A percentile compares a stretch with the other conserved stretches of the same genome.
Conservation (phyloP, 2,797 vertebrate species). For the Mormyrops boulengeri region DNA sequence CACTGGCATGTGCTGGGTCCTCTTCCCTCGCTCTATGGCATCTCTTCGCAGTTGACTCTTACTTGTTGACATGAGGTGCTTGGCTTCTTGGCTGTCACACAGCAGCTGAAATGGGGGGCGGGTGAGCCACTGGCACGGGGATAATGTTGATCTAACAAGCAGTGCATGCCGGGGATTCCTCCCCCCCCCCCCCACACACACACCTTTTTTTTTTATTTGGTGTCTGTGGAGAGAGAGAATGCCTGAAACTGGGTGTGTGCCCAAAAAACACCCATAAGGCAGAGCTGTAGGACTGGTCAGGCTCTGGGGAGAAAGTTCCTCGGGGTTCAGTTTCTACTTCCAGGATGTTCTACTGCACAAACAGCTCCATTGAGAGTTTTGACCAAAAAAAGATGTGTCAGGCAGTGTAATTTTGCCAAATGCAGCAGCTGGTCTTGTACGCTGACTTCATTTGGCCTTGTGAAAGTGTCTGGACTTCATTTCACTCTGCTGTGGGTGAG, state of each 20-base stretch:
- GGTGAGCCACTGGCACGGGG: neutral
- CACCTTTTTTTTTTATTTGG: constrained; percentile 2
- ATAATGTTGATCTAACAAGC: constrained; percentile 26
- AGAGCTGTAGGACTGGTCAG: neutral
- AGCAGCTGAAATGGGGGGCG: neutral
- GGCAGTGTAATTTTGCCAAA: neutral
- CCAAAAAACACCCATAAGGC: neutral
- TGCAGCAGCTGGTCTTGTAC: constrained; percentile 2
- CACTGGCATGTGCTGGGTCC: neutral
- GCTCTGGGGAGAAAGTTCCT: neutral
- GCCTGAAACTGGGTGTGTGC: neutral
- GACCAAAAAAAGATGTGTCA: neutral
- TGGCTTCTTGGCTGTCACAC: neutral
- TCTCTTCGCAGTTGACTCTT: neutral
- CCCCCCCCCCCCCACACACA: neutral
- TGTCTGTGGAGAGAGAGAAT: neutral
- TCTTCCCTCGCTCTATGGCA: neutral
- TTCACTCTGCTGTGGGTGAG: neutral
- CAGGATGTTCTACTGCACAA: neutral
- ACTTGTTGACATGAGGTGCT: neutral
- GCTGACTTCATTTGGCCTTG: constrained; percentile 1
- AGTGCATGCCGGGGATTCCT: constrained; percentile 10
- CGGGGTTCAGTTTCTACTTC: neutral
- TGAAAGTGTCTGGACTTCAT: neutral
- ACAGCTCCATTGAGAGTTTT: neutral